Evolutionary conservation across 1,140 invertebrate species (phyloP).

Genomic region (Hyposmocoma kahamanoa): DNA sequence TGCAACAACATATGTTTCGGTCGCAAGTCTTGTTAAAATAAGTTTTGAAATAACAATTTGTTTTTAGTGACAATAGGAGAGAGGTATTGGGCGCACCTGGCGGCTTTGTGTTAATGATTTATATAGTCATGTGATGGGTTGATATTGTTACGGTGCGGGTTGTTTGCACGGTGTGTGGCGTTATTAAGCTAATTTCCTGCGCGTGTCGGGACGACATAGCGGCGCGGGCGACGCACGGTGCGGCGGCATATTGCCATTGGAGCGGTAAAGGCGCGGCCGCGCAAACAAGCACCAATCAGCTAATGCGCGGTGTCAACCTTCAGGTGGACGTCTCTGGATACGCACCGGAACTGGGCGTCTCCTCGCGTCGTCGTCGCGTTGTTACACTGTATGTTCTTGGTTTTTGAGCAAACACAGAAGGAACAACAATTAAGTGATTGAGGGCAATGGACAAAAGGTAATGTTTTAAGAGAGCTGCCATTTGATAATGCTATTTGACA

Average conservation of each 20-base stretch:
- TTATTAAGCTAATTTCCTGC: constrained; percentile 5
- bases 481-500: too few relatives aligned
- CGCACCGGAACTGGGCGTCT: not conserved
- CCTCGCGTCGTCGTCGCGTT: too few relatives aligned
- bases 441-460: too few relatives aligned
- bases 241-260: constrained; percentile 9
- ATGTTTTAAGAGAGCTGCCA: too few relatives aligned
- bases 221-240: constrained; percentile 7
- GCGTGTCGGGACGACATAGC: not conserved
- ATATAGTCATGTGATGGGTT: not conserved
- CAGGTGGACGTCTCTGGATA: constrained; percentile 1
- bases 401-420: too few relatives aligned
- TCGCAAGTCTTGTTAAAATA: not conserved
- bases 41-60: constrained; percentile 2
- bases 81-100: not conserved
- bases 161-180: not conserved
- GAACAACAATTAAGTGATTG: too few relatives aligned
- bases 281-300: constrained; percentile 6
- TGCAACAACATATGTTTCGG: constrained; percentile 11
- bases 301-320: constrained; percentile 9
- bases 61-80: not conserved
- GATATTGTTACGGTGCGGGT: not conserved
- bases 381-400: too few relatives aligned
- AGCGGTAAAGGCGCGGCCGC: too few relatives aligned
- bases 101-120: not conserved